Evolutionary conservation across 2,888 invertebrate genomes (phyloP).

Genomic region (Phyto melanocephala): DNA sequence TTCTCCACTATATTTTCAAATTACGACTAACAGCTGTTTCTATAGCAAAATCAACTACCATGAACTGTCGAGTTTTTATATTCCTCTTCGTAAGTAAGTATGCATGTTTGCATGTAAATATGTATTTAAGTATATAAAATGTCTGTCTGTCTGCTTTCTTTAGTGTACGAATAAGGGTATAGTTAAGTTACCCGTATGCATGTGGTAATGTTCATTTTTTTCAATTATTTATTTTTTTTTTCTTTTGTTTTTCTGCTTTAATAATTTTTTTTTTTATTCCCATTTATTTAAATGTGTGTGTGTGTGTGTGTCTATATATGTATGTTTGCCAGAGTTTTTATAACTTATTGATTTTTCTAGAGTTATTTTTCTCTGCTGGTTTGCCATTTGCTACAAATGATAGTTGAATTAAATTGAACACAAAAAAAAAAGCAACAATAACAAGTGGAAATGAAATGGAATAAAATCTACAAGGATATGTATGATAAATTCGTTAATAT

Average conservation of each 20-base stretch:
- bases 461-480: constrained; percentile 32
- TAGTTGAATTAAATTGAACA: background rate
- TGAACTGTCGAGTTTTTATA: background rate
- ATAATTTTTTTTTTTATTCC: background rate
- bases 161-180: constrained; percentile 16
- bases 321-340: constrained; percentile 20
- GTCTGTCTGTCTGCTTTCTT: background rate
- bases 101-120: background rate
- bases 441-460: background rate
- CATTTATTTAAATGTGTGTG: constrained; percentile 3
- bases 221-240: background rate
- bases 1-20: background rate
- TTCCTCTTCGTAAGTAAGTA: background rate
- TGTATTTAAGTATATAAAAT: no score
- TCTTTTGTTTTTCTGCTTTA: background rate
- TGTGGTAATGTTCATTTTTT: constrained; percentile 4
- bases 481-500: constrained; percentile 35
- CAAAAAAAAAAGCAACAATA: background rate
- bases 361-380: background rate
- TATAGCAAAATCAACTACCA: background rate
- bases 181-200: constrained; percentile 30
- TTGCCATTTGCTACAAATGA: constrained; percentile 19
- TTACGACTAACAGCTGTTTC: constrained; percentile 9
- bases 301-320: background rate
- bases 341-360: constrained; percentile 58